phyloP scores from a whole-genome alignment of 2,888 invertebrate species.

The Hipparchia sbordonii region DNA sequence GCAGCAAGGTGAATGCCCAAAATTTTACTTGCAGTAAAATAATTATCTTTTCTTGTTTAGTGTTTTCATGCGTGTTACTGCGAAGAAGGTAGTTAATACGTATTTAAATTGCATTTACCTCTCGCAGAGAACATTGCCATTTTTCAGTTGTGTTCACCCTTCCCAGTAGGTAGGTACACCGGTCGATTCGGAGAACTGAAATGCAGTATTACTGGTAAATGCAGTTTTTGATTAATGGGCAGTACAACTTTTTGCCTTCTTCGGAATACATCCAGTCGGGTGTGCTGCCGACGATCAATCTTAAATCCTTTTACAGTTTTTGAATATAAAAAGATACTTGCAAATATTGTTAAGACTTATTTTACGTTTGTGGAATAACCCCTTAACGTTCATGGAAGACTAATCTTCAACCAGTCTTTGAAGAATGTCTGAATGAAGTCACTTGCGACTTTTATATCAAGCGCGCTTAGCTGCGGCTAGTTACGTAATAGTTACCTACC shows the following conservation, averaged over 20 bases:
- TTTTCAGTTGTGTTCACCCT: slow-evolving; percentile 3
- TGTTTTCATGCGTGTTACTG: not conserved
- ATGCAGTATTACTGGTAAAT: slow-evolving; percentile 1
- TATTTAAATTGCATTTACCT: not conserved
- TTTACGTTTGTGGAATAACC: not conserved
- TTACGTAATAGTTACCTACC: no score
- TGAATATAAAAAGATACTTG: not conserved
- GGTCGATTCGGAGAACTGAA: slow-evolving; percentile 24
- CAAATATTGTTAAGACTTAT: not conserved
- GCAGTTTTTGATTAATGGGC: slow-evolving; percentile 12
- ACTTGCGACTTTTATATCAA: no score
- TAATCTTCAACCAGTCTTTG: no score
- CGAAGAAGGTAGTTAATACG: not conserved
- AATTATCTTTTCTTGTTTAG: slow-evolving; percentile 1
- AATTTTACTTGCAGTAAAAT: not conserved
- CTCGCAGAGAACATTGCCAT: not conserved
- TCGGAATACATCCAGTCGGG: not conserved
- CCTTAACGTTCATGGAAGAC: no score
- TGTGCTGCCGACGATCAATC: not conserved
- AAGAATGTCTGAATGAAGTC: no score
- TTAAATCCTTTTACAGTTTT: no score
- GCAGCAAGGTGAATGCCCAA: not conserved
- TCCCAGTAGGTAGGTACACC: slow-evolving; percentile 2
- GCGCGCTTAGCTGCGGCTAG: no score
- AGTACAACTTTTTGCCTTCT: slow-evolving; percentile 3